Evolutionary conservation across 1,140 invertebrate species (phyloP).

Genomic region (Eupristina koningsbergeri): DNA sequence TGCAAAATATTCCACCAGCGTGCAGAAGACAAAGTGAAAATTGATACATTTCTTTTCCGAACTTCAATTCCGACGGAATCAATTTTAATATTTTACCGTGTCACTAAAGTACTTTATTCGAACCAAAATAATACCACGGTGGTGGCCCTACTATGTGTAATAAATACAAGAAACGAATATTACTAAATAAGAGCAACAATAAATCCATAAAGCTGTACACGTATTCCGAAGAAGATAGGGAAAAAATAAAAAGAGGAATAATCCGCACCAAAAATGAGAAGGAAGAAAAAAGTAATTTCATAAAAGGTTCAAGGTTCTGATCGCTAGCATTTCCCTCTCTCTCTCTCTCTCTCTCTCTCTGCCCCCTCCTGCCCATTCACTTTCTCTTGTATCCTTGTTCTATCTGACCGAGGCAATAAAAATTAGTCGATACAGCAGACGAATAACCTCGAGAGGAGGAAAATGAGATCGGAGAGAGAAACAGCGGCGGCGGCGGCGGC

Average conservation of each 20-base stretch:
- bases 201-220: slow-evolving; percentile 9
- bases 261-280: slow-evolving; percentile 28
- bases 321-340: neutral
- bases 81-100: neutral
- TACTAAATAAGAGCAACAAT: slow-evolving; percentile 19
- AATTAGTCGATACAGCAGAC: slow-evolving; percentile 49
- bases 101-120: neutral
- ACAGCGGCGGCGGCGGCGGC: neutral
- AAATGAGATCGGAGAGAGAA: slow-evolving; percentile 48
- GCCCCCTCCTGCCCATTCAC: neutral
- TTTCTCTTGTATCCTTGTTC: neutral
- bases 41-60: neutral
- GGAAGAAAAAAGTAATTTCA: slow-evolving; percentile 46
- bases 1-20: too few species aligned
- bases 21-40: neutral
- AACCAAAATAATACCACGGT: neutral
- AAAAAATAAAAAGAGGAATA: slow-evolving; percentile 6
- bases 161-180: neutral
- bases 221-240: neutral
- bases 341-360: slow-evolving; percentile 5
- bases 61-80: neutral
- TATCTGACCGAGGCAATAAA: slow-evolving; percentile 50
- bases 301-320: slow-evolving; percentile 45
- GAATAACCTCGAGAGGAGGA: slow-evolving; percentile 33
- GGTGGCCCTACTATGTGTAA: neutral